phyloP scores from a whole-genome alignment of 2,113 vertebrate genomes.

The Dendropsophus ebraccatus region DNA sequence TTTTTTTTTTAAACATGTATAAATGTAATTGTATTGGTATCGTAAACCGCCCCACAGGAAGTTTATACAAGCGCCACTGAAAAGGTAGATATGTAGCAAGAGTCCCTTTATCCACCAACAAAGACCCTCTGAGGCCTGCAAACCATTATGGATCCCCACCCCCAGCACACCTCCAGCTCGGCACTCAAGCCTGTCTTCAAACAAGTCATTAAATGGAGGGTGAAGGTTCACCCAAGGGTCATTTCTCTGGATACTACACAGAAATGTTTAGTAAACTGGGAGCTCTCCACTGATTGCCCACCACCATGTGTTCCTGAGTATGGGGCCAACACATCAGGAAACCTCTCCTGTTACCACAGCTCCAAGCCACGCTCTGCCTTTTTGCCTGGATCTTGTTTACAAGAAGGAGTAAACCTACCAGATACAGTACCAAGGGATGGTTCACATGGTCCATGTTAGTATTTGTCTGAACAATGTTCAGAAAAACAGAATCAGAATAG shows the following conservation, averaged over 20 bases:
- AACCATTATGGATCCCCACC: conserved; percentile 82
- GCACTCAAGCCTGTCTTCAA: conserved; percentile 99
- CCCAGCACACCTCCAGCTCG: conserved; percentile 80
- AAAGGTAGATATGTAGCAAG: conserved; percentile 31
- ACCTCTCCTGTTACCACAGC: conserved; percentile 32
- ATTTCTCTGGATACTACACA: conserved; percentile 93
- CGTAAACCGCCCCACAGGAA: neutral
- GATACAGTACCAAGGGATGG: neutral
- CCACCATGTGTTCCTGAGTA: conserved; percentile 17
- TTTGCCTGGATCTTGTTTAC: conserved; percentile 17
- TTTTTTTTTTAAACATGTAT: no score
- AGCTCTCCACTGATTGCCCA: conserved; percentile 37
- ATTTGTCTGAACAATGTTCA: neutral
- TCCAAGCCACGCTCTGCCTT: neutral
- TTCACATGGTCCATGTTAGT: neutral
- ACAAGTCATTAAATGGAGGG: conserved; percentile 99
- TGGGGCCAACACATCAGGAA: conserved; percentile 2
- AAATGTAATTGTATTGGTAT: neutral
- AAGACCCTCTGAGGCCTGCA: conserved; percentile 72
- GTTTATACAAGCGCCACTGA: conserved; percentile 2
- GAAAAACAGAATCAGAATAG: neutral
- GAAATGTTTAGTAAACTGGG: conserved; percentile 84
- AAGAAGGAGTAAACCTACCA: neutral
- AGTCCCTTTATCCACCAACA: conserved; percentile 50
- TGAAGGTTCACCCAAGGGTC: conserved; percentile 93